Evolutionary conservation across 1,140 invertebrate species (phyloP).

Genomic region (Rhynchophorus ferrugineus): DNA sequence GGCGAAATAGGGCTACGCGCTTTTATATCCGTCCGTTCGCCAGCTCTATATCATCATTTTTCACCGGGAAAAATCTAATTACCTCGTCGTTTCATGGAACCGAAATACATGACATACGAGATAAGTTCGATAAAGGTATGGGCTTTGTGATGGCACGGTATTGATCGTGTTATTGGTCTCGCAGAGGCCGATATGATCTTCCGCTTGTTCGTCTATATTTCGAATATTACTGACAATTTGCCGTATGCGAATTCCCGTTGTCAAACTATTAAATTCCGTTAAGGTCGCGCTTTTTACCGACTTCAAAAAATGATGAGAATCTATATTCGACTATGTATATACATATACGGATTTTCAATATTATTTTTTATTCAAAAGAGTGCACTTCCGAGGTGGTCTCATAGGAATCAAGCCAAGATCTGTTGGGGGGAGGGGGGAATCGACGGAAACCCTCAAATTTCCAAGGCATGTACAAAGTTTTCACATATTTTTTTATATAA

Average conservation of each 20-base stretch:
- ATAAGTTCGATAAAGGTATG: not conserved
- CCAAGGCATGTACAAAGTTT: no score
- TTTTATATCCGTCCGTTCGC: conserved; percentile 1
- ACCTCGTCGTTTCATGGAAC: not conserved
- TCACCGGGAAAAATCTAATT: conserved; percentile 4
- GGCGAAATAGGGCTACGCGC: not conserved
- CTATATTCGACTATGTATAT: no score
- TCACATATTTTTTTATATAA: no score
- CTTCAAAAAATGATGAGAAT: not conserved
- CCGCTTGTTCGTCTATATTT: not conserved
- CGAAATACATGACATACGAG: conserved; percentile 1
- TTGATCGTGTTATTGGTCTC: not conserved
- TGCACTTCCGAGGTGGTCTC: no score
- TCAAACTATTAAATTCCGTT: not conserved
- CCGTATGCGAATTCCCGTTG: not conserved
- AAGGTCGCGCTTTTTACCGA: not conserved
- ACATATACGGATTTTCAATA: no score
- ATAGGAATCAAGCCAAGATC: no score
- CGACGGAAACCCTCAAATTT: no score
- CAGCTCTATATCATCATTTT: conserved; percentile 2
- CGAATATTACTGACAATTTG: not conserved
- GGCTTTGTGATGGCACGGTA: not conserved
- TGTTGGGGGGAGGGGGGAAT: no score
- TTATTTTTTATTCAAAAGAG: no score
- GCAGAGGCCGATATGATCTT: not conserved